Base-by-base conservation (phyloP, 2,113 vertebrate genomes). In the Holacanthus passer region DNA sequence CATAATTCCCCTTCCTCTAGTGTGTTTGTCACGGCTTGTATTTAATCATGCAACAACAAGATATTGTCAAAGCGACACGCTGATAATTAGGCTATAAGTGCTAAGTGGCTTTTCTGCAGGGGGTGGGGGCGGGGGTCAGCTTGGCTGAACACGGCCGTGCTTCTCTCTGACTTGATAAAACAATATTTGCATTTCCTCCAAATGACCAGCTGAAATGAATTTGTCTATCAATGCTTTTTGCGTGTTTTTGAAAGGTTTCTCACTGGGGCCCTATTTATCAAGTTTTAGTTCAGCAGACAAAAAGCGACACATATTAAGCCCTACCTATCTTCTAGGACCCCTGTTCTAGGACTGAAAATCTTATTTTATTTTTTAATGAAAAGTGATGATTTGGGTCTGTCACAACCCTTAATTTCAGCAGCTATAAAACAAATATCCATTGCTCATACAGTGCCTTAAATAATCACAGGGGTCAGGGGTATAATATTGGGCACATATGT, bases 1-100 rank as follows among this genome's bases (percentile, higher is more conserved):
- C 60, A 29, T 55, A 29, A 19, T 39, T 69, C 39, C 24, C 58
- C 5, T 16, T 35, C 29, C 9, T 17, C 35, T 14, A 31, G 48
- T 79, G 39, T 37, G 19, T 48, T 13, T 41, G 24, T 29, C 39
- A n/a, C 12, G 24, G 65, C 43, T 68, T 56, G 20, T 60, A 53
- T 65, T 79, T 59, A 79, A 74, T 86, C 55, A 47, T 59, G 60
- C 52, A 66, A 55, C 37, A 66, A 55, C 47, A 66, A 47, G 37
- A 77, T 64, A 24, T 48, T 79, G 73, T 67, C 35, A 53, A 41
- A 77, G 48, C 31, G 20, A 37, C n/a, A 22, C 31, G 16, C 20
- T 63, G 35, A 60, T 48, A 55, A 84, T 60, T 45, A 67, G 41
- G 62, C 45, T 77, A 65, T 41, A 22, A 27, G 83, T 43, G 52